Conservation (phyloP, 2,797 vertebrate species). For the Hafferia zeledoni region DNA sequence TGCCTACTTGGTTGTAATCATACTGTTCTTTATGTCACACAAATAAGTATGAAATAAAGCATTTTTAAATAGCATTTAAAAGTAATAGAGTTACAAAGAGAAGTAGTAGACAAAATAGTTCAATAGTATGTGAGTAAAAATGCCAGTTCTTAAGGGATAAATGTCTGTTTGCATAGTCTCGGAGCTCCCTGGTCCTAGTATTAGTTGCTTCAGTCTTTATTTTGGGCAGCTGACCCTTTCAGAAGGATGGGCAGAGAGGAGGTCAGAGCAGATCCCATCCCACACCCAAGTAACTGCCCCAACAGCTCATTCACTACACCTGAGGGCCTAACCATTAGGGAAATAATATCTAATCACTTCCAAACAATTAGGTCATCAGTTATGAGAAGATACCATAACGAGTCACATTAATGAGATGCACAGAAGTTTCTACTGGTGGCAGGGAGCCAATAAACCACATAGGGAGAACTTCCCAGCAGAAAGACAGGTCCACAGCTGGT, state of each 20-base stretch:
- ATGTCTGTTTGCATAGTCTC: not conserved
- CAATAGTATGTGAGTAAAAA: not conserved
- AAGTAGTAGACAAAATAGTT: not conserved
- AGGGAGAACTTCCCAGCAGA: not conserved
- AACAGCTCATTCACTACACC: not conserved
- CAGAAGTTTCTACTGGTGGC: not conserved
- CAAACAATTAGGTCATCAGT: not conserved
- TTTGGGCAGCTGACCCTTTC: not conserved
- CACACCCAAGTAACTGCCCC: not conserved
- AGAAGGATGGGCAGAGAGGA: not conserved
- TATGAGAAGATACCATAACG: rapidly evolving
- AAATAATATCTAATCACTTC: not conserved
- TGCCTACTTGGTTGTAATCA: not conserved
- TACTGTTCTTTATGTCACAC: not conserved
- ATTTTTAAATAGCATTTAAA: not conserved
- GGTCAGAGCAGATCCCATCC: not conserved
- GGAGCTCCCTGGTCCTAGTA: not conserved
- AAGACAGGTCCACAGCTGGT: not conserved
- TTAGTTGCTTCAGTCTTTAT: not conserved
- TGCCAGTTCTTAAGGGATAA: not conserved
- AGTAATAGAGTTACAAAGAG: not conserved
- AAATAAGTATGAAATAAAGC: not conserved
- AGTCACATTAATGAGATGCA: not conserved
- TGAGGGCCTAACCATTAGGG: not conserved
- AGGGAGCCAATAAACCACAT: not conserved